phyloP scores from a whole-genome alignment of 2,888 invertebrate species.

The Campoletis raptor region DNA sequence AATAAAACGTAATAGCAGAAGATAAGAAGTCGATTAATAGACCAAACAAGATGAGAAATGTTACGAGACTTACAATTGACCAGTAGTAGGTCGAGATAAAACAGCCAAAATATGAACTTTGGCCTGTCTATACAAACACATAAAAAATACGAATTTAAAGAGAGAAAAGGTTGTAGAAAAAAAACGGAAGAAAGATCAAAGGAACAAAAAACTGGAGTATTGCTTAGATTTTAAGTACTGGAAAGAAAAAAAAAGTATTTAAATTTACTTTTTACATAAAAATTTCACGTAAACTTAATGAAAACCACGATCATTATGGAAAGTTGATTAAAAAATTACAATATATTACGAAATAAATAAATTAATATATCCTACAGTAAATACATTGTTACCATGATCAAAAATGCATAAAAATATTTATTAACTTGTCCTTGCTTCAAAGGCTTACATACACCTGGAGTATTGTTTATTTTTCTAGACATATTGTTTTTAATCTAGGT shows the following conservation, averaged over 20 bases:
- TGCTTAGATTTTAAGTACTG: not conserved
- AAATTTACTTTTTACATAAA: constrained; percentile 3
- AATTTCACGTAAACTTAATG: not conserved
- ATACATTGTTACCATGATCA: not conserved
- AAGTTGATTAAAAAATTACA: not conserved
- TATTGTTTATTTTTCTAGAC: not conserved
- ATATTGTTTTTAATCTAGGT: no score
- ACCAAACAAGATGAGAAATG: constrained; percentile 47
- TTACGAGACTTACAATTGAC: not conserved
- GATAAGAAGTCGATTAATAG: not conserved
- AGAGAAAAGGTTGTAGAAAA: not conserved
- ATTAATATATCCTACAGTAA: not conserved
- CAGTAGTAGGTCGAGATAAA: not conserved
- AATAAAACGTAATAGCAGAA: constrained; percentile 49
- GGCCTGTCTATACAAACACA: not conserved
- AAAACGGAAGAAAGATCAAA: not conserved
- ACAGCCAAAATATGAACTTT: constrained; percentile 3
- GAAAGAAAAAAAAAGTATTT: not conserved
- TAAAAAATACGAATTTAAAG: constrained; percentile 48
- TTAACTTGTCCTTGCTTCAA: not conserved
- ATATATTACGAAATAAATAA: not conserved
- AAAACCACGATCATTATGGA: not conserved
- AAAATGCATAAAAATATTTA: constrained; percentile 20
- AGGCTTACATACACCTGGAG: not conserved
- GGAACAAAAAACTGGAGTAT: not conserved